Percentiles rank a stretch among this genome's conserved stretches.
Evolutionary conservation across 64 coral and sea anemone species (phyloP).

Genomic region (Stylophora pistillata): DNA sequence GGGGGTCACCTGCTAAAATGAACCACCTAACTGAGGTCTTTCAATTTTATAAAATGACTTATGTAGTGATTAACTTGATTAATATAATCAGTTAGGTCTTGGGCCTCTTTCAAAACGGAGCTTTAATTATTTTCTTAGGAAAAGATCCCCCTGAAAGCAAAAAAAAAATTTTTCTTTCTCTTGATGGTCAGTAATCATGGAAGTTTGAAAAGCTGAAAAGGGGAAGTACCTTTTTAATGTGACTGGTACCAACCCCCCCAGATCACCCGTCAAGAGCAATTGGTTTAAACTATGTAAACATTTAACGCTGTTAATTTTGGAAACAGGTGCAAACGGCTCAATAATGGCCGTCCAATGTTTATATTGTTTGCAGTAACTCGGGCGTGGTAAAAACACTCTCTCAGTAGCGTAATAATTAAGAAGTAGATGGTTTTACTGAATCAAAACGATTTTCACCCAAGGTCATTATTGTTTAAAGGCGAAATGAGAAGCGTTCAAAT

Average conservation of each 20-base stretch:
- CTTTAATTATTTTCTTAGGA: no score
- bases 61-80: no score
- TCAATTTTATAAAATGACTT: no score
- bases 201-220: no score
- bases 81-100: no score
- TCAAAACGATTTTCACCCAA: neutral
- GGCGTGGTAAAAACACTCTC: neutral
- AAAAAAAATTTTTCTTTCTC: no score
- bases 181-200: no score
- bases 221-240: no score
- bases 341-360: neutral
- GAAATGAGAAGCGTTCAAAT: neutral
- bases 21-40: no score
- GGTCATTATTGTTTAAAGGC: neutral
- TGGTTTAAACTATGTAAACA: constrained; percentile 12
- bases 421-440: no score
- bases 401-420: neutral
- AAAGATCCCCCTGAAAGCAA: no score
- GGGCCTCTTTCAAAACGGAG: no score
- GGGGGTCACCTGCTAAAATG: neutral
- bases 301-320: neutral
- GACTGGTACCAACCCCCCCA: neutral
- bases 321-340: neutral
- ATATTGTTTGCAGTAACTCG: neutral
- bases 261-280: neutral